A percentile compares a stretch with the other conserved stretches of the same genome.
phyloP scores from a whole-genome alignment of 2,113 vertebrate species.

The Saguinus midas region DNA sequence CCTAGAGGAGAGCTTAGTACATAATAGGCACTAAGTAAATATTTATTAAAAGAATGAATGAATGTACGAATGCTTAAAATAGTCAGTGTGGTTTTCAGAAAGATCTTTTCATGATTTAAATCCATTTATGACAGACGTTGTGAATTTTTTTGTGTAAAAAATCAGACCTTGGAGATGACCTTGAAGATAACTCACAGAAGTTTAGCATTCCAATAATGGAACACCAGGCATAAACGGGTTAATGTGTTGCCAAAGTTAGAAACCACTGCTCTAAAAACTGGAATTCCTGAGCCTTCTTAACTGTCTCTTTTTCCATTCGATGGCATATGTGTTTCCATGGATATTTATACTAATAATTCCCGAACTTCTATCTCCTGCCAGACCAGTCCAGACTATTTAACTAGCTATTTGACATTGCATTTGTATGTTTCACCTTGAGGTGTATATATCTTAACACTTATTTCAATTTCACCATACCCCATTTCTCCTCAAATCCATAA shows the following conservation, averaged over 20 bases:
- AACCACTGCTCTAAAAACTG: not conserved
- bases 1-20: constrained; percentile 12
- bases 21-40: not conserved
- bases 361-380: not conserved
- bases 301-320: not conserved
- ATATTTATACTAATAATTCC: not conserved
- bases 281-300: not conserved
- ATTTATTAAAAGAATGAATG: not conserved
- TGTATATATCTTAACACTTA: not conserved
- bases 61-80: constrained; percentile 5
- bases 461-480: not conserved
- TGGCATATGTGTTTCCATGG: not conserved
- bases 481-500: not conserved
- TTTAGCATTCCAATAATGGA: too few species aligned
- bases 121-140: too few species aligned
- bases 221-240: not conserved
- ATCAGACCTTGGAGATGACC: too few species aligned
- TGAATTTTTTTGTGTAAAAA: too few species aligned
- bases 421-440: not conserved
- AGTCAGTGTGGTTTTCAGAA: constrained; percentile 28
- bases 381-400: not conserved
- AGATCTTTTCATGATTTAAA: not conserved
- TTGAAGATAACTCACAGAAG: too few species aligned
- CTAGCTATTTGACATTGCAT: not conserved
- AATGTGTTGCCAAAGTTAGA: not conserved